phyloP scores from a whole-genome alignment of 2,113 vertebrate species.

The Pseudolaguvia tuberculata region DNA sequence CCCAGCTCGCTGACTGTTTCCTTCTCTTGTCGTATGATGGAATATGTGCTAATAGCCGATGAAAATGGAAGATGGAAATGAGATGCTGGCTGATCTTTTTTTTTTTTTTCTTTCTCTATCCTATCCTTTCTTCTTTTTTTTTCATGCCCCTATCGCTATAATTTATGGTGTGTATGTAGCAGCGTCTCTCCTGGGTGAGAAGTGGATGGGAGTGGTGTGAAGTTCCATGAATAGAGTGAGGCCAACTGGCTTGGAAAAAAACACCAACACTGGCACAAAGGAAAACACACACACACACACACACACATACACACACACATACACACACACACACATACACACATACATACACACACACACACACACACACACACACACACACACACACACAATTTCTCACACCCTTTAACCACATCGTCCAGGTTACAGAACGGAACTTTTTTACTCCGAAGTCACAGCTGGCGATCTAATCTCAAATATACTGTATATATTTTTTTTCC shows the following conservation, averaged over 20 bases:
- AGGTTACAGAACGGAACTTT: neutral
- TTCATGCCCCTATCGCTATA: conserved; percentile 51
- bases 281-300: conserved; percentile 1
- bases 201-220: conserved; percentile 72
- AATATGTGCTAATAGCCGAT: conserved; percentile 52
- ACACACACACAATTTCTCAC: neutral
- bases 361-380: conserved; percentile 8
- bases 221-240: conserved; percentile 68
- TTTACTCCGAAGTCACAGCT: neutral
- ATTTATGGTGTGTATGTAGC: conserved; percentile 72
- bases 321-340: too few relatives aligned
- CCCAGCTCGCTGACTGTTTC: conserved; percentile 21
- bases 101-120: conserved; percentile 27
- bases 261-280: conserved; percentile 47
- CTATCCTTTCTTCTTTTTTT: neutral
- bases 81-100: conserved; percentile 63
- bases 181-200: conserved; percentile 67
- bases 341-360: conserved; percentile 8
- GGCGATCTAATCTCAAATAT: neutral
- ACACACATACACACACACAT: too few relatives aligned
- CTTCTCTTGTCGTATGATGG: conserved; percentile 31
- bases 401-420: neutral
- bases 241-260: conserved; percentile 67
- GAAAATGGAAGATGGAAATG: conserved; percentile 57
- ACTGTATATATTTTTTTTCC: neutral